Base-by-base conservation (phyloP, 2,797 vertebrate genomes). In the Ctenopoma kingsleyae region DNA sequence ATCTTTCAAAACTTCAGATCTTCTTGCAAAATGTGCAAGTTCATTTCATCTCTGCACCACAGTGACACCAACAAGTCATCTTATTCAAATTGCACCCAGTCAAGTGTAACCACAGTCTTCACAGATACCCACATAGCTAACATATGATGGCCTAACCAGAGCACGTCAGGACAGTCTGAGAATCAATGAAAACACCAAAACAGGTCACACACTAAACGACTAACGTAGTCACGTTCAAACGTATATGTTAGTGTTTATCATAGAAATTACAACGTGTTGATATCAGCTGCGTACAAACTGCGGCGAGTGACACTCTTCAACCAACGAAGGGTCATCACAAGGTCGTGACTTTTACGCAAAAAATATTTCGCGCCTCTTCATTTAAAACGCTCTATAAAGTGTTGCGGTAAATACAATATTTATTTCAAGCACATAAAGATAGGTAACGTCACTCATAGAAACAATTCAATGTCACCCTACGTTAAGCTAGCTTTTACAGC, bases 271-370 rank as follows among this genome's bases (percentile, higher is more conserved):
- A 17, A 43, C 2, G 20, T 35, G 47, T 47, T 12, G 48, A 5
- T 20, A 46, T 13, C 0, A 19, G 15, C 54, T 89, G 84, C 83
- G 86, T 22, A 40, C 22, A 53, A n/a, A 11, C 44, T 76, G 76
- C 79, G 75, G 41, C 5, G 8, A 64, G 1, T 80, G 77, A 89
- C 73, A 0, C 76, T 74, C 76, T 4, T 50, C 66, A 85, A 85
- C 30, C 7, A 35, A 64, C 38, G 22, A 4, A 73, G 47, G 54
- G 92, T 93, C 92, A 91, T 75, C 56, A 46, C 92, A 94, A 94
- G 93, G 93, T 89, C 92, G 89, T 71, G 67, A 35, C 36, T 48
- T 52, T 59, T 54, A 15, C 8, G 3, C 16, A 51, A 11, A 36
- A 53, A 30, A 38, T 0, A 66, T 38, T 43, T 68, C 22, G 25